Conservation (phyloP, 2,113 vertebrate genomes). For the Mesembrinibis cayennensis region DNA sequence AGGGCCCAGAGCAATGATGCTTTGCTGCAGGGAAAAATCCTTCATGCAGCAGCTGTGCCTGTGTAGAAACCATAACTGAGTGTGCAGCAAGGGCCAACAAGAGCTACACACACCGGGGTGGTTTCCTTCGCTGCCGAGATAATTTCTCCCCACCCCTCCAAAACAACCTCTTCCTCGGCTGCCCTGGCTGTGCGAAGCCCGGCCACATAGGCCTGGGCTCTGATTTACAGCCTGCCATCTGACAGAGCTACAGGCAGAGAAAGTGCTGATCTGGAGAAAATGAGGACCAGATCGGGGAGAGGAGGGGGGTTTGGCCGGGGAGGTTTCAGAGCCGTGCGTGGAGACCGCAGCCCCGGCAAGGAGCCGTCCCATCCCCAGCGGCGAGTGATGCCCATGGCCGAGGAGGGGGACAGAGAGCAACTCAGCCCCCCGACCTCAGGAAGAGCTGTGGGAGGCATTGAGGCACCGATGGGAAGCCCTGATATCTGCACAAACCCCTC, state of each 20-base stretch:
- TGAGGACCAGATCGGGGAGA: neutral
- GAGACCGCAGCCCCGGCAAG: accelerated
- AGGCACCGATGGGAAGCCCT: neutral
- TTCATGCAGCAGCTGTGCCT: neutral
- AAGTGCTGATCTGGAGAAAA: slow-evolving; percentile 13
- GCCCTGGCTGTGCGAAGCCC: neutral
- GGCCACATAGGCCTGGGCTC: neutral
- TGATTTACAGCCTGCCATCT: slow-evolving; percentile 22
- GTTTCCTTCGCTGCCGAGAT: neutral
- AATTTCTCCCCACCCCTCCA: neutral
- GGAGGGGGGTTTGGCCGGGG: neutral
- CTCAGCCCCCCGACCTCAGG: neutral
- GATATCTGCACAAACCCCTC: neutral
- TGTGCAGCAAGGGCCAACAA: neutral
- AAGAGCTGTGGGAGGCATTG: neutral
- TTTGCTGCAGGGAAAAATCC: neutral
- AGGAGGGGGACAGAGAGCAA: neutral
- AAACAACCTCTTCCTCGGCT: neutral
- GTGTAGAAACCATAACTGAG: accelerated
- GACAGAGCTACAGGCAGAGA: neutral
- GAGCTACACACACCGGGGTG: neutral
- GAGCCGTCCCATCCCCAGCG: neutral
- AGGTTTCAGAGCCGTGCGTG: accelerated
- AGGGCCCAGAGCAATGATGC: accelerated
- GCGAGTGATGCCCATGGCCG: accelerated